Conservation (phyloP, 2,113 vertebrate species). For the Steatornis caripensis region DNA sequence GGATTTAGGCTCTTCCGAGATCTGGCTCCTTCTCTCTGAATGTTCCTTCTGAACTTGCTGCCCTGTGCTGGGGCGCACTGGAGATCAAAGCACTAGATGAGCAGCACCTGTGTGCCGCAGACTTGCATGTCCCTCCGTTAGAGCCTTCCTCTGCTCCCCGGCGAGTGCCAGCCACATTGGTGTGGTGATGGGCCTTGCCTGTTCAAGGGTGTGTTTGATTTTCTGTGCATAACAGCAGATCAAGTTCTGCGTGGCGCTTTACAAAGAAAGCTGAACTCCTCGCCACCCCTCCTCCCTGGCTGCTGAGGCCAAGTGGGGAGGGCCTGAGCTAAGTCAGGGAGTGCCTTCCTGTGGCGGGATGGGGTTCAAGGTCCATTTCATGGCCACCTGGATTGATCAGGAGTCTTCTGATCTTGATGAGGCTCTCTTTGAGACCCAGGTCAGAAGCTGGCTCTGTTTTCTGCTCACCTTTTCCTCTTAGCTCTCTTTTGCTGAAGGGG, state of each 20-base stretch:
- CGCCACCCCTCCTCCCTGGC: background rate
- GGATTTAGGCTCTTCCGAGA: background rate
- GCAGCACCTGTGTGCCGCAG: accelerated
- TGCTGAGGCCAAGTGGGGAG: background rate
- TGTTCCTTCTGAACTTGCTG: background rate
- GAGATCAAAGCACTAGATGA: background rate
- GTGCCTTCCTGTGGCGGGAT: background rate
- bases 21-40: background rate
- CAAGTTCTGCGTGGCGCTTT: background rate
- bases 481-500: background rate
- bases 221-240: background rate
- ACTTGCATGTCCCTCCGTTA: background rate
- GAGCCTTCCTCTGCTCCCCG: background rate
- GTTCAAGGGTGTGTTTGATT: background rate
- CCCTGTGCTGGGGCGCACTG: background rate
- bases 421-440: background rate
- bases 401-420: background rate
- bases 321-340: background rate
- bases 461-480: background rate
- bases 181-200: accelerated
- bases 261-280: background rate
- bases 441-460: background rate
- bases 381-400: background rate
- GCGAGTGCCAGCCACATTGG: accelerated
- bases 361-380: background rate